Evolutionary conservation across 1,140 invertebrate genomes (phyloP).

Genomic region (Stegodyphus mimosarum): DNA sequence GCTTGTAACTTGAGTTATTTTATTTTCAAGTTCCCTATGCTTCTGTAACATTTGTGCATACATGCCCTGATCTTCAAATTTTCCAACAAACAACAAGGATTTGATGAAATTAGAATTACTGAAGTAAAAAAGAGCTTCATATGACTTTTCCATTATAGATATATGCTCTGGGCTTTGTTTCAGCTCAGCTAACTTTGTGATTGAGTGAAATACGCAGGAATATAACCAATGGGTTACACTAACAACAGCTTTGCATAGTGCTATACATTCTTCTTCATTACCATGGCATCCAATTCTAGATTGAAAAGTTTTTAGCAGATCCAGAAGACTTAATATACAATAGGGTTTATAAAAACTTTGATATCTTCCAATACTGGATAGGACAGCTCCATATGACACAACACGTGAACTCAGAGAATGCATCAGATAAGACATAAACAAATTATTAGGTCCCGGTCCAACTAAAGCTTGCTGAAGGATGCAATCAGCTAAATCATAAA

Average conservation of each 20-base stretch:
- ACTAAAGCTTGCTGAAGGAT: slow-evolving; percentile 92
- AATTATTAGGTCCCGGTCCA: slow-evolving; percentile 88
- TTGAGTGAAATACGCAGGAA: slow-evolving; percentile 64
- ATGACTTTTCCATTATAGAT: slow-evolving; percentile 67
- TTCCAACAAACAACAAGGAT: slow-evolving; percentile 69
- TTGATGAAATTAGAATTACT: slow-evolving; percentile 67
- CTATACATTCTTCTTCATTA: slow-evolving; percentile 67
- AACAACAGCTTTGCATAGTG: slow-evolving; percentile 66
- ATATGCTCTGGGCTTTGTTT: slow-evolving; percentile 65
- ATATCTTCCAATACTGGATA: slow-evolving; percentile 84
- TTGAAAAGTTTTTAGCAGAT: slow-evolving; percentile 77
- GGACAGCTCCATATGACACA: slow-evolving; percentile 88
- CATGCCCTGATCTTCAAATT: slow-evolving; percentile 67
- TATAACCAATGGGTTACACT: slow-evolving; percentile 67
- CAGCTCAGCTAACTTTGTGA: slow-evolving; percentile 64
- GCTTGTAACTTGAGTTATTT: slow-evolving; percentile 49
- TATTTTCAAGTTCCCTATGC: slow-evolving; percentile 60
- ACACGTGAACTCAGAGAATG: slow-evolving; percentile 88
- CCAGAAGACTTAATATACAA: slow-evolving; percentile 85
- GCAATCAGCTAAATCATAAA: slow-evolving; percentile 91
- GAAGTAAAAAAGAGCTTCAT: slow-evolving; percentile 66
- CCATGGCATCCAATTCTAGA: slow-evolving; percentile 65
- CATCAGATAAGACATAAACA: slow-evolving; percentile 90
- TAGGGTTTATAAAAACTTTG: slow-evolving; percentile 88
- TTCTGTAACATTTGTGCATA: slow-evolving; percentile 62